Percentiles rank a stretch among this genome's conserved stretches.
Conservation (phyloP, 2,113 vertebrate genomes). For the Rynchops niger region DNA sequence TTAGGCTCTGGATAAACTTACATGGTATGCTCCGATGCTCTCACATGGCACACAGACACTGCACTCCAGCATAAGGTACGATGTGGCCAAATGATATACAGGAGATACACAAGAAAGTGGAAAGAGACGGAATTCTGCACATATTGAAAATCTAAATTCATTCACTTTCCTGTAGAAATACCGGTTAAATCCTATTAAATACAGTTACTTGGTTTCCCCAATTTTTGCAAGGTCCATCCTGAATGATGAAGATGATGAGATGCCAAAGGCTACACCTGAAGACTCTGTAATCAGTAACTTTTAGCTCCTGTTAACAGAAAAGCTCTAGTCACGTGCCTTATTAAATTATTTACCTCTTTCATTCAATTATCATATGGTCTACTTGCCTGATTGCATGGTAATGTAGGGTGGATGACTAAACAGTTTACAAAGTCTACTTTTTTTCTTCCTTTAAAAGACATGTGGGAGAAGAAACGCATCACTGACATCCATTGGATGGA, state of each 20-base stretch:
- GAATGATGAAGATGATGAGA: neutral
- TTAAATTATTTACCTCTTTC: neutral
- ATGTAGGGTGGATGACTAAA: neutral
- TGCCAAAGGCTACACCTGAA: neutral
- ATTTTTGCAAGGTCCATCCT: neutral
- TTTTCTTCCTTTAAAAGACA: neutral
- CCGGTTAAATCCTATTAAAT: neutral
- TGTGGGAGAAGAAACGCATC: neutral
- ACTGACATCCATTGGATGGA: neutral
- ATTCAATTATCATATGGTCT: neutral
- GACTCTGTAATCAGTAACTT: neutral
- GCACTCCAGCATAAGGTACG: neutral
- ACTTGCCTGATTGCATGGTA: neutral
- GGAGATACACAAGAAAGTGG: neutral
- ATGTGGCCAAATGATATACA: neutral
- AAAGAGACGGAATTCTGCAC: neutral
- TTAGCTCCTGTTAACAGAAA: neutral
- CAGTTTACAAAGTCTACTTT: neutral
- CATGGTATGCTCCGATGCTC: neutral
- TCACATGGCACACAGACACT: neutral
- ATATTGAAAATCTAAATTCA: neutral
- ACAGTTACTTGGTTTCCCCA: neutral
- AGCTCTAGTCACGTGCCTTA: neutral
- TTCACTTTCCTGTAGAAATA: neutral
- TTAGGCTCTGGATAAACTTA: neutral